phyloP scores from a whole-genome alignment of 2,797 vertebrate species.

The Neosalanx taihuensis region DNA sequence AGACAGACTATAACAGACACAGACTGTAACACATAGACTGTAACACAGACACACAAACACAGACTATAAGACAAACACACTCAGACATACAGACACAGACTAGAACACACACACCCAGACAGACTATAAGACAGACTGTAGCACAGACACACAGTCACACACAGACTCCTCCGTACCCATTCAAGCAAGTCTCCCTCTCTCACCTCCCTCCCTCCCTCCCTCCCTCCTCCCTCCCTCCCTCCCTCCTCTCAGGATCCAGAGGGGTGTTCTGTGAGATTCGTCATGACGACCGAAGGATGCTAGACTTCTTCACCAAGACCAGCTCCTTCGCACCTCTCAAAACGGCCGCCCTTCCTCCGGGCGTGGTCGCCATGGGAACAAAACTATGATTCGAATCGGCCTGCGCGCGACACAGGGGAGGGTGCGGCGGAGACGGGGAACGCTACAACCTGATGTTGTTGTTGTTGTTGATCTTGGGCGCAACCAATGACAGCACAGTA shows the following conservation, averaged over 20 bases:
- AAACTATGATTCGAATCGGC: slow-evolving; percentile 71
- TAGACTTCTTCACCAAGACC: slow-evolving; percentile 88
- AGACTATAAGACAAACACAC: too few relatives aligned
- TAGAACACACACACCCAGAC: too few relatives aligned
- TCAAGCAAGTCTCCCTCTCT: too few relatives aligned
- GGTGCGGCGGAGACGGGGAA: too few relatives aligned
- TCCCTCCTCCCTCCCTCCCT: background rate
- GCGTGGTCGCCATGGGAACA: slow-evolving; percentile 85
- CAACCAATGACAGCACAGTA: too few relatives aligned
- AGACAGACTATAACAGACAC: background rate
- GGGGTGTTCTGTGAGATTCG: slow-evolving; percentile 92
- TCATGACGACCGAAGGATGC: slow-evolving; percentile 84
- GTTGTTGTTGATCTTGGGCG: too few relatives aligned
- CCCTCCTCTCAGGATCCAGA: slow-evolving; percentile 77
- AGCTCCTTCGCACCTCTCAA: slow-evolving; percentile 84
- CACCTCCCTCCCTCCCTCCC: background rate
- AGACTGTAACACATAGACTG: background rate
- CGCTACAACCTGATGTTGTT: too few relatives aligned
- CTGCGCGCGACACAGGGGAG: too few relatives aligned
- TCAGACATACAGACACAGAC: too few relatives aligned
- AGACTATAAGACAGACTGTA: too few relatives aligned
- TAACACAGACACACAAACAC: background rate
- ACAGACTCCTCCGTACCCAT: too few relatives aligned
- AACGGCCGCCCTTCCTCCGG: slow-evolving; percentile 80
- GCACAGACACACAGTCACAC: too few relatives aligned